Evolutionary conservation across 1,140 invertebrate genomes (phyloP).

Genomic region (Drosophila navojoa): DNA sequence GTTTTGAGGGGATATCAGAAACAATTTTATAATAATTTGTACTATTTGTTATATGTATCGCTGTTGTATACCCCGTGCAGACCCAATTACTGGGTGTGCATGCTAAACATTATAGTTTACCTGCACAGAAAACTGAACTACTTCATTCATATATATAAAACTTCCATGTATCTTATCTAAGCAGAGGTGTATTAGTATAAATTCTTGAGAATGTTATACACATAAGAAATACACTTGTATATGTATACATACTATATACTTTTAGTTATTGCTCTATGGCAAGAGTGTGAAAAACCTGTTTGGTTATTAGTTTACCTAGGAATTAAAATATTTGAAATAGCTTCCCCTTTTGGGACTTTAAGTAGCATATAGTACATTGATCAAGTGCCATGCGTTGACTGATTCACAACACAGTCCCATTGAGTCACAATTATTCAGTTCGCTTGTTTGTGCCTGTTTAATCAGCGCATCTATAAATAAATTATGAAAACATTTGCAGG

Average conservation of each 20-base stretch:
- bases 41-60: too few species aligned
- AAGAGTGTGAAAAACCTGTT: constrained; percentile 18
- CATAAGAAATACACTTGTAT: too few species aligned
- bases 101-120: constrained; percentile 39
- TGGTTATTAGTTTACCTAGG: neutral
- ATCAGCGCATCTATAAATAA: constrained; percentile 74
- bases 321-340: neutral
- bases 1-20: too few species aligned
- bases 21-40: too few species aligned
- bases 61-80: neutral
- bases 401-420: constrained; percentile 40
- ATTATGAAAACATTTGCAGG: constrained; percentile 61
- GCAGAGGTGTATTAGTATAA: constrained; percentile 16
- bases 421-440: constrained; percentile 43
- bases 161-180: constrained; percentile 40
- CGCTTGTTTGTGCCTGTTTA: constrained; percentile 47
- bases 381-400: constrained; percentile 1
- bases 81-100: constrained; percentile 17
- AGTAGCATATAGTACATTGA: neutral
- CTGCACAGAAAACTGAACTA: constrained; percentile 15
- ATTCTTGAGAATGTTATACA: constrained; percentile 24
- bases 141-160: too few species aligned
- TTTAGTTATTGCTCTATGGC: neutral
- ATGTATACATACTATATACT: neutral
- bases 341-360: constrained; percentile 11